Evolutionary conservation across 2,888 invertebrate genomes (phyloP), one percentile per base, ranked within the genome.

Genomic region (Melanophora roralis): DNA sequence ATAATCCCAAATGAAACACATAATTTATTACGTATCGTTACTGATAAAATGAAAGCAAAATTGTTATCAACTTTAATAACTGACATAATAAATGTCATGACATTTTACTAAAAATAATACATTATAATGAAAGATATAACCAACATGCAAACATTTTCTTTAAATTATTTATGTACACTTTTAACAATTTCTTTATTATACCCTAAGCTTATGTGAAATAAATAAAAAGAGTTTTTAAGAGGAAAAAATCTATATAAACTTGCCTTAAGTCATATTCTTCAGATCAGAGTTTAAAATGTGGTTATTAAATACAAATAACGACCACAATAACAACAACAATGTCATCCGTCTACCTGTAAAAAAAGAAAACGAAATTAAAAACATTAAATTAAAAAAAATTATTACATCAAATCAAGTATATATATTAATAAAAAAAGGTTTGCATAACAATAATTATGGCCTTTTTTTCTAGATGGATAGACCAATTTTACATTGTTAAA

Each of bases 211-310:
- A 57, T 57, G 11, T 59, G 59, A 74, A 59, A 8, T 8, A 49
- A 59, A 59, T 65, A 64, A 64, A 72, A 43, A 6, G 14, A 8
- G 12, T 16, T 12, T 47, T 32, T 65, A 65, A 74, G 21, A 1
- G 2, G 7, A 40, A 11, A 23, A 36, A 23, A 12, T 47, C 16
- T 27, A 32, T n/a, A 40, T 16, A 32, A 21, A 49, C 32, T 34
- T 65, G 57, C 38, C 40, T 7, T 14, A 55, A 65, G 49, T 40
- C 74, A 59, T 60, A 59, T 59, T 64, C 59, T 49, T n/a, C 49
- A 51, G 43, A 40, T 43, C 51, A 74, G 51, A 67, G 51, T 67
- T 49, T 23, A 57, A 45, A 67, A 34, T 67, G 51, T 38, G 23
- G 59, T 3, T 23, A 59, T 67, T 21, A 49, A 43, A 16, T 38